Evolutionary conservation across 2,888 invertebrate genomes (phyloP), one percentile per base, ranked within the genome.

Genomic region (Agelastica alni): DNA sequence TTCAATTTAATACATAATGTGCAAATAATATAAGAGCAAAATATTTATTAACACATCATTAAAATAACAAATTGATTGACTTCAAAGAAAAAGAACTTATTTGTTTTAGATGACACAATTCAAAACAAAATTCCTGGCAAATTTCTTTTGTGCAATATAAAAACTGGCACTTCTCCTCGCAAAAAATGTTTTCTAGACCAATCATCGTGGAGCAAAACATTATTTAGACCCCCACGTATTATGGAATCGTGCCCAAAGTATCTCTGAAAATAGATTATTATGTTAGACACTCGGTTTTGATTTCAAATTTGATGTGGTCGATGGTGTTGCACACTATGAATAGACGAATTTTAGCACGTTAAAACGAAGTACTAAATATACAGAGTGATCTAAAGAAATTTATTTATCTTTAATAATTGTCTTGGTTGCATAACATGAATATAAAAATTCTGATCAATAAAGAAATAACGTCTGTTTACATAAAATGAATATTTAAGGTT

Each of bases 221-320:
- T 68, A 61, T 63, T 64, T 55, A 53, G 59, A 59, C 51, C 61
- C 64, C 66, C 62, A 65, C 61, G 58, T 63, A 56, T 51, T 32
- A 65, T 73, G 73, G 72, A 71, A 68, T 58, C 48, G 61, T 72
- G 73, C 73, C 73, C 72, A 72, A 68, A 68, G 63, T 60, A 51
- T 18, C 57, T 62, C 64, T 61, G 45, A 61, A 72, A 73, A 73
- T 73, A 73, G 68, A 67, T 51, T 39, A 48, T 56, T 59, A 61
- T 64, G 61, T 60, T 60, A 61, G 61, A 59, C 54, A 54, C 59
- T 56, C 61, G 53, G 54, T 56, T 64, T 56, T 60, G 59, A 60
- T 57, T 60, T 58, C 54, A 54, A 46, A 55, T 51, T 39, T 7
- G 7, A 14, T 26, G 13, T 14, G 18, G 6, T 12, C 31, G 48